Percentiles rank a stretch among this genome's conserved stretches.
Conservation (phyloP, 2,888 invertebrate species). For the Orgyia antiqua region DNA sequence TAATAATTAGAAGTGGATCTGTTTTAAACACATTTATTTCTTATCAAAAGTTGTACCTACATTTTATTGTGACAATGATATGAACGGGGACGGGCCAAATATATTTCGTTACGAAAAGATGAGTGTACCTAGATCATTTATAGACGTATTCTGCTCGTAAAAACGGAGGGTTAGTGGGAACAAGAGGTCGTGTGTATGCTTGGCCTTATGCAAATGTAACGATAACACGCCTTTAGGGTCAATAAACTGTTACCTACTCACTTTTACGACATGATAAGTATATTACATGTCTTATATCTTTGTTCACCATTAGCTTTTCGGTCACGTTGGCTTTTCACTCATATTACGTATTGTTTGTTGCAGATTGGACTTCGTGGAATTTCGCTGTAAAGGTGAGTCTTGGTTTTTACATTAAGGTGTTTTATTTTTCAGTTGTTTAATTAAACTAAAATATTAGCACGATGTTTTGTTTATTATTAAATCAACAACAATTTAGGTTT, state of each 20-base stretch:
- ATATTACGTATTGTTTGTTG: constrained; percentile 41
- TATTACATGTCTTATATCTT: constrained; percentile 54
- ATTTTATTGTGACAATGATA: neutral
- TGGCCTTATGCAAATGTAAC: constrained; percentile 70
- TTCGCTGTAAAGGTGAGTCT: constrained; percentile 22
- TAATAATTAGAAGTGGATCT: constrained; percentile 6
- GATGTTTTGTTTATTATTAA: no score
- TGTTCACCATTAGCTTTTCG: constrained; percentile 40
- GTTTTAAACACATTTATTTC: neutral
- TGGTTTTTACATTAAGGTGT: no score
- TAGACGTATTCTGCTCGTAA: constrained; percentile 51
- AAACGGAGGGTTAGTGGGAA: constrained; percentile 53
- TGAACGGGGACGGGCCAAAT: constrained; percentile 18
- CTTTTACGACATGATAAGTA: constrained; percentile 72
- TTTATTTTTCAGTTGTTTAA: no score
- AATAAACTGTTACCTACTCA: constrained; percentile 72
- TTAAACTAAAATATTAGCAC: no score
- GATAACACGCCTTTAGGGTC: constrained; percentile 72
- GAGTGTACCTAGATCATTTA: constrained; percentile 38
- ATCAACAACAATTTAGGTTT: no score
- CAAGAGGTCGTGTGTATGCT: constrained; percentile 44
- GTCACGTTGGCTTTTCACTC: constrained; percentile 38
- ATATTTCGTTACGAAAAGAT: no score
- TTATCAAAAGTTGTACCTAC: constrained; percentile 8
- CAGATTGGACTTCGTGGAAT: constrained; percentile 41